Conservation (phyloP, 2,797 vertebrate species). For the Okamejei kenojei region DNA sequence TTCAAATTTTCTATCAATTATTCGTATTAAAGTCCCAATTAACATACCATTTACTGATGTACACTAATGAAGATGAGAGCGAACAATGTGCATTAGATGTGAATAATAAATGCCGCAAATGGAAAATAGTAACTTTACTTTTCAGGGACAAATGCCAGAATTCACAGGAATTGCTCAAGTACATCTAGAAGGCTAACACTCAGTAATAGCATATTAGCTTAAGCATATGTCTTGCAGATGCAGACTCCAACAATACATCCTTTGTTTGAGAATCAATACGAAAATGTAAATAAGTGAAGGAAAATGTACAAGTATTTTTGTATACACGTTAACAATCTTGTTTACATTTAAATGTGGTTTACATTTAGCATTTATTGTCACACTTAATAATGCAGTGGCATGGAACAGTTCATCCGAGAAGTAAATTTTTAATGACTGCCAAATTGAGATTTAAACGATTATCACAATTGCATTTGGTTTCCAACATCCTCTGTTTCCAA, state of each 20-base stretch:
- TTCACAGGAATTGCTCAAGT: neutral
- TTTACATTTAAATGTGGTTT: slow-evolving; percentile 6
- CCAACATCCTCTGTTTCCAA: slow-evolving; percentile 48
- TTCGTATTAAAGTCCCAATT: neutral
- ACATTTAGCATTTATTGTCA: slow-evolving; percentile 61
- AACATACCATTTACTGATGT: neutral
- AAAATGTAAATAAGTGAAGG: neutral
- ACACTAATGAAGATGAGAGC: neutral
- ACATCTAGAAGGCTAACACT: neutral
- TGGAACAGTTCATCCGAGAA: slow-evolving; percentile 77
- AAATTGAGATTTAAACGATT: slow-evolving; percentile 86
- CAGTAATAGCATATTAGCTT: neutral
- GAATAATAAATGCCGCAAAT: neutral
- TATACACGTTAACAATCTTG: neutral
- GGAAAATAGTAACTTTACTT: neutral
- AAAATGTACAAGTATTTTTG: slow-evolving; percentile 15
- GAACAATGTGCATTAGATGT: neutral
- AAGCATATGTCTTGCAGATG: slow-evolving; percentile 32
- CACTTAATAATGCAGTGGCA: slow-evolving; percentile 64
- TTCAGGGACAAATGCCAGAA: neutral
- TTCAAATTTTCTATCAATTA: neutral
- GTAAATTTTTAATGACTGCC: slow-evolving; percentile 66
- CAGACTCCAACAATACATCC: slow-evolving; percentile 6
- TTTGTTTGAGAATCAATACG: slow-evolving; percentile 2
- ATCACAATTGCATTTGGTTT: slow-evolving; percentile 85